Conservation (phyloP, 2,797 vertebrate genomes). For the Epinephelus coioides region DNA sequence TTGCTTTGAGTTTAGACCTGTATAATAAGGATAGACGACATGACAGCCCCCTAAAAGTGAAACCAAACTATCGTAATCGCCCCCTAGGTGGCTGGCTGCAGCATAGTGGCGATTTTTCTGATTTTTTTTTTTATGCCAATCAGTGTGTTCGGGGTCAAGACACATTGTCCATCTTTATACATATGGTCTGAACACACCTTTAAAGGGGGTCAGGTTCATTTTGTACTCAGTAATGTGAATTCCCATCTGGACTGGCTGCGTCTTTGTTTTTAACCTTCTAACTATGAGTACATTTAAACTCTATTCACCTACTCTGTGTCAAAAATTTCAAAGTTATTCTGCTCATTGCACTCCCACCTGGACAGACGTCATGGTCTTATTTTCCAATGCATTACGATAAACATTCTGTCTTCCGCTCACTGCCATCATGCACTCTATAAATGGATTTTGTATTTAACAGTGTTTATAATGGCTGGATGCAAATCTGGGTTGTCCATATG, state of each 20-base stretch:
- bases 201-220: neutral
- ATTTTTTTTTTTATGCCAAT: too few relatives aligned
- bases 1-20: too few relatives aligned
- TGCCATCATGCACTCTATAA: constrained; percentile 3
- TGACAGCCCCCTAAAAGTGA: too few relatives aligned
- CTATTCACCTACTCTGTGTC: neutral
- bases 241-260: constrained; percentile 14
- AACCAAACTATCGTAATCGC: too few relatives aligned
- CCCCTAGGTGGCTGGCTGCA: too few relatives aligned
- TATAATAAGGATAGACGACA: too few relatives aligned
- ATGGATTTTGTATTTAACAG: neutral
- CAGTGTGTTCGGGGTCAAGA: too few relatives aligned
- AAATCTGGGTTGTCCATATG: constrained; percentile 35
- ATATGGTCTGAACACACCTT: too few relatives aligned
- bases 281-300: constrained; percentile 2
- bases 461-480: constrained; percentile 23
- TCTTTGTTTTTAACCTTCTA: constrained; percentile 25
- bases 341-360: neutral
- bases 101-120: too few relatives aligned
- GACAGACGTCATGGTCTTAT: neutral
- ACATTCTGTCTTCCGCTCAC: neutral
- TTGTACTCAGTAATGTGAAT: constrained; percentile 16
- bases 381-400: neutral
- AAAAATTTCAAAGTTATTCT: neutral
- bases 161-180: too few relatives aligned